A percentile compares a stretch with the other conserved stretches of the same genome.
Conservation (phyloP, 2,888 invertebrate species). For the Caprella mutica region DNA sequence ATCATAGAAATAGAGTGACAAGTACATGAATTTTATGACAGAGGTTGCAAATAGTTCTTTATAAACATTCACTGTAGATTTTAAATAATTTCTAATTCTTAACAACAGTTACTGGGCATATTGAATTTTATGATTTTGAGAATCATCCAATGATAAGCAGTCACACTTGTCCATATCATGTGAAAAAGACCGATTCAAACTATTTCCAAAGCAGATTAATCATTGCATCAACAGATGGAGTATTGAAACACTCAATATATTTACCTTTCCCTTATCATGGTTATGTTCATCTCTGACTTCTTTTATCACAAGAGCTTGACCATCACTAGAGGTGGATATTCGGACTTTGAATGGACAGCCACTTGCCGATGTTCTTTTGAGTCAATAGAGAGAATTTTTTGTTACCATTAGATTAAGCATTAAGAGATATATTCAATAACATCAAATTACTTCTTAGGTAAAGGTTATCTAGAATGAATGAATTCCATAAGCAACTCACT, state of each 20-base stretch:
- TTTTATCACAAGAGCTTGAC: conserved; percentile 33
- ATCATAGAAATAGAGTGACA: no score
- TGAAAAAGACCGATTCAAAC: no score
- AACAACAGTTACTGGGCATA: no score
- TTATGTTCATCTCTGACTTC: conserved; percentile 33
- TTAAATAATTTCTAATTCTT: no score
- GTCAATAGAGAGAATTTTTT: neutral
- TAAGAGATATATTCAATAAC: neutral
- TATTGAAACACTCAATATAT: neutral
- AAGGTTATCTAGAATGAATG: no score
- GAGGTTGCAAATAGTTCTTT: no score
- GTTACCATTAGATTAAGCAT: neutral
- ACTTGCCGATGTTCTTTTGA: conserved; percentile 31
- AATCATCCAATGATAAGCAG: no score
- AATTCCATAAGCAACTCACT: conserved; percentile 18
- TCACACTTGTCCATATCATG: no score
- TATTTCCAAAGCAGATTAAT: no score
- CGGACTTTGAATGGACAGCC: conserved; percentile 34
- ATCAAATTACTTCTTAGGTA: neutral
- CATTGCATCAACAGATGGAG: neutral
- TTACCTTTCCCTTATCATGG: conserved; percentile 34
- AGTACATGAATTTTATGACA: no score
- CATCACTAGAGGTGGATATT: conserved; percentile 32
- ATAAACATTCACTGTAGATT: no score
- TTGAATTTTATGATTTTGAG: no score